A percentile compares a stretch with the other conserved stretches of the same genome.
These are phyloP conservation scores for Palythoa caribaeorum DNA, from an alignment of 92 coral and sea anemone species.

Conservation along the genomic window DNA sequence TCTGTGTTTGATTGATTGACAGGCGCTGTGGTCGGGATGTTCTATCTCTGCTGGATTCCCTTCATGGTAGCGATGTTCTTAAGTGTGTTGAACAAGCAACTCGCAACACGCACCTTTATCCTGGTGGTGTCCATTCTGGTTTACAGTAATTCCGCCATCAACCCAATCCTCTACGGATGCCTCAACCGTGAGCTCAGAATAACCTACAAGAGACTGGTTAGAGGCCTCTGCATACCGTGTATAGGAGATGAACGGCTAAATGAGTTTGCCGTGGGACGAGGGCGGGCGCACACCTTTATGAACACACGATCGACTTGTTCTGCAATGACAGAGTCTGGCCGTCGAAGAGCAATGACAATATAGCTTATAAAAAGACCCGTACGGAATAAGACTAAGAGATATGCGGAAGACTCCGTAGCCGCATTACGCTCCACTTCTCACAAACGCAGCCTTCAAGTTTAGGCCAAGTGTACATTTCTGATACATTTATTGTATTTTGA, in stretches of 20 bases:
- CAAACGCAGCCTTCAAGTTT: no score
- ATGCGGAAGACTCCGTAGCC: no score
- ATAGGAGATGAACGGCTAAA: background rate
- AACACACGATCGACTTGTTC: constrained; percentile 35
- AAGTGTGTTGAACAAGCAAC: constrained; percentile 53
- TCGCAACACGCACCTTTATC: constrained; percentile 48
- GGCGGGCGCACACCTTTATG: constrained; percentile 15
- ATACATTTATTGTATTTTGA: no score
- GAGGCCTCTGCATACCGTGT: constrained; percentile 10
- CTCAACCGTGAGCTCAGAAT: constrained; percentile 65
- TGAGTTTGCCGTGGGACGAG: background rate
- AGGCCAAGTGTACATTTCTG: no score
- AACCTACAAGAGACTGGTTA: constrained; percentile 62
- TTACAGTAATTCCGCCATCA: constrained; percentile 64
- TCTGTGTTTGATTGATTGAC: constrained; percentile 10
- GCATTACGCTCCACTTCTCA: no score
- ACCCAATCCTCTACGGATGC: constrained; percentile 68
- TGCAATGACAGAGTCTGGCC: constrained; percentile 6
- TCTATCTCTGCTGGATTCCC: constrained; percentile 70
- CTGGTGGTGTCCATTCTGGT: constrained; percentile 58
- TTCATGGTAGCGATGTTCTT: constrained; percentile 64
- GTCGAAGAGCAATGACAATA: constrained; percentile 39
- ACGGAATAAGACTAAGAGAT: no score
- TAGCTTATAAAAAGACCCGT: background rate
- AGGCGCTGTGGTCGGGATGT: constrained; percentile 67